Conservation (phyloP, 2,888 invertebrate species). For the Sabatieria punctata region DNA sequence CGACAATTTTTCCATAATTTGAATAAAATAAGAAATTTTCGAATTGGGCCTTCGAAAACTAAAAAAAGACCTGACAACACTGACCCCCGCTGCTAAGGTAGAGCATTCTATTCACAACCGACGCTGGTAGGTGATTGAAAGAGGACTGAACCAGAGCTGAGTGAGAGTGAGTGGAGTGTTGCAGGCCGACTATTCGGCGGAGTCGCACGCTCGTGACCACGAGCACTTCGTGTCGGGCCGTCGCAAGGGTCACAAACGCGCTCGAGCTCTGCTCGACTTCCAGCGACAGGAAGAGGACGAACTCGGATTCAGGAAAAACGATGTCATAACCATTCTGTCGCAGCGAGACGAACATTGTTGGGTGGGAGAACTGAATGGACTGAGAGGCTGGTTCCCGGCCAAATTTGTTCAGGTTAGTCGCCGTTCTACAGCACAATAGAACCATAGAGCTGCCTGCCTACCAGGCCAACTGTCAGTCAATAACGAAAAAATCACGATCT, state of each 20-base stretch:
- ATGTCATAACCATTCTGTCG: slow-evolving; percentile 71
- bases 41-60: too few relatives aligned
- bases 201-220: slow-evolving; percentile 81
- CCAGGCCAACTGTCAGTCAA: too few relatives aligned
- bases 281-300: slow-evolving; percentile 76
- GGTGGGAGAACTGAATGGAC: slow-evolving; percentile 40
- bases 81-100: too few relatives aligned
- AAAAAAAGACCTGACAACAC: too few relatives aligned
- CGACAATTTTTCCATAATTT: too few relatives aligned
- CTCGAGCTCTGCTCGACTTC: slow-evolving; percentile 79
- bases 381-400: slow-evolving; percentile 41
- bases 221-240: slow-evolving; percentile 86
- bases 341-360: slow-evolving; percentile 41
- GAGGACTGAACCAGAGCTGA: too few relatives aligned
- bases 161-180: slow-evolving; percentile 1
- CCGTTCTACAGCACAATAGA: too few relatives aligned
- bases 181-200: slow-evolving; percentile 77
- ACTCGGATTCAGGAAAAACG: slow-evolving; percentile 76
- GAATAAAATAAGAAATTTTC: too few relatives aligned
- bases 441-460: too few relatives aligned
- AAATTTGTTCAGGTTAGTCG: slow-evolving; percentile 41
- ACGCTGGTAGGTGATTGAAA: too few relatives aligned
- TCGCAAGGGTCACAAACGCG: slow-evolving; percentile 64
- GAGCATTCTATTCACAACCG: too few relatives aligned
- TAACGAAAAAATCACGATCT: too few relatives aligned